A percentile compares a stretch with the other conserved stretches of the same genome.
These are phyloP conservation scores for Drosophila oshimai DNA, from an alignment of 1,140 invertebrate genomes.

Conservation along the genomic window DNA sequence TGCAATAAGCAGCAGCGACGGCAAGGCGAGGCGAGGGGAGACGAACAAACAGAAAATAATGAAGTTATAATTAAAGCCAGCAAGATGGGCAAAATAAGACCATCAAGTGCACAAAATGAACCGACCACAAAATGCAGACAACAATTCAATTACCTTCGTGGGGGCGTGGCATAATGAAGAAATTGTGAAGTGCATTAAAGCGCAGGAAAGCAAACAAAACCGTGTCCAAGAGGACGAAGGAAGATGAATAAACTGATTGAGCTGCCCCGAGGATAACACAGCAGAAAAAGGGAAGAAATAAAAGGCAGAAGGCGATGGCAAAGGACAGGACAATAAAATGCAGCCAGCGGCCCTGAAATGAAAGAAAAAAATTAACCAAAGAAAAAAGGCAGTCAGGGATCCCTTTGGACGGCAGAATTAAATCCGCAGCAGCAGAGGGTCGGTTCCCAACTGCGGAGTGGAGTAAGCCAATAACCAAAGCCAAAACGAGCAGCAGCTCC, in stretches of 20 bases:
- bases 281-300: background rate
- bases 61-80: conserved; percentile 71
- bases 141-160: conserved; percentile 62
- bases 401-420: background rate
- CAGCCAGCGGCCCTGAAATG: conserved; percentile 46
- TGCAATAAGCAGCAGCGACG: conserved; percentile 28
- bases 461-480: conserved; percentile 49
- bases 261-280: conserved; percentile 34
- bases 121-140: conserved; percentile 70
- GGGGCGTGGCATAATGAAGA: conserved; percentile 56
- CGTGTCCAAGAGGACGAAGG: background rate
- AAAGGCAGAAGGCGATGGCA: conserved; percentile 9
- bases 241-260: conserved; percentile 49
- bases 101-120: conserved; percentile 67
- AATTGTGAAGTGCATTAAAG: conserved; percentile 73
- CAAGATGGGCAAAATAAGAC: conserved; percentile 7
- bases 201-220: conserved; percentile 29
- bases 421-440: background rate
- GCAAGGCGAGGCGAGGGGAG: no score
- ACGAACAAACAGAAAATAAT: conserved; percentile 66
- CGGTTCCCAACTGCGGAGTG: background rate
- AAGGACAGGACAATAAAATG: conserved; percentile 62
- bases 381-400: conserved; percentile 4
- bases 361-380: background rate
- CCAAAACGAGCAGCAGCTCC: conserved; percentile 25